Evolutionary conservation across 2,888 invertebrate genomes (phyloP).

Genomic region (Spicauda simplicius): DNA sequence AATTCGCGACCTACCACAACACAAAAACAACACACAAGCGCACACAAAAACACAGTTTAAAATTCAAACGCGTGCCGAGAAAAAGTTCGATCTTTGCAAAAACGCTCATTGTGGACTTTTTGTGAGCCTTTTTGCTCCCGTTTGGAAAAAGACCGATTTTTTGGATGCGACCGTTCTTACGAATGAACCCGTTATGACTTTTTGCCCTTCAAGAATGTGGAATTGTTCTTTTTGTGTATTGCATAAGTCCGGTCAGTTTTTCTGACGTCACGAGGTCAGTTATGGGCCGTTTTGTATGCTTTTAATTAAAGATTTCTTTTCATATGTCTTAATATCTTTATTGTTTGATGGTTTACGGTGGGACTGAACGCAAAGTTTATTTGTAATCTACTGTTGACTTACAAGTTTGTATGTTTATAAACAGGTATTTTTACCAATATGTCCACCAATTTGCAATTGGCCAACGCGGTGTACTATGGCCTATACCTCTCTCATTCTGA

Average conservation of each 20-base stretch:
- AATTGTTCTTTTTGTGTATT: slow-evolving; percentile 56
- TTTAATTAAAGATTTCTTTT: slow-evolving; percentile 9
- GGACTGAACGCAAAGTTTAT: no score
- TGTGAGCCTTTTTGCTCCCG: slow-evolving; percentile 75
- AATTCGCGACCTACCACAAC: slow-evolving; percentile 61
- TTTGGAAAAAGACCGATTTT: slow-evolving; percentile 52
- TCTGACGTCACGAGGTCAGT: slow-evolving; percentile 38
- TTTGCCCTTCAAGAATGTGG: slow-evolving; percentile 63
- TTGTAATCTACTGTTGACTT: no score
- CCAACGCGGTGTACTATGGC: no score
- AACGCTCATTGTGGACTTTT: slow-evolving; percentile 72
- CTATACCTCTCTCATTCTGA: no score
- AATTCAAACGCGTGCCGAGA: slow-evolving; percentile 78
- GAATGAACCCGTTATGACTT: slow-evolving; percentile 74
- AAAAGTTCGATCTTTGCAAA: slow-evolving; percentile 76
- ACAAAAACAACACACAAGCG: slow-evolving; percentile 53
- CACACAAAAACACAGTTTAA: slow-evolving; percentile 65
- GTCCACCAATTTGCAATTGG: no score
- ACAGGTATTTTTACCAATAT: no score
- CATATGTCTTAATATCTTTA: no score
- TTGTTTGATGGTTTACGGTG: no score
- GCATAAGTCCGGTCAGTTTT: slow-evolving; percentile 54
- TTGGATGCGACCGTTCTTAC: slow-evolving; percentile 54
- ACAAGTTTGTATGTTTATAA: no score
- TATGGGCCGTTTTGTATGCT: slow-evolving; percentile 22